Conservation (phyloP, 2,113 vertebrate species). For the Oncorhynchus keta region DNA sequence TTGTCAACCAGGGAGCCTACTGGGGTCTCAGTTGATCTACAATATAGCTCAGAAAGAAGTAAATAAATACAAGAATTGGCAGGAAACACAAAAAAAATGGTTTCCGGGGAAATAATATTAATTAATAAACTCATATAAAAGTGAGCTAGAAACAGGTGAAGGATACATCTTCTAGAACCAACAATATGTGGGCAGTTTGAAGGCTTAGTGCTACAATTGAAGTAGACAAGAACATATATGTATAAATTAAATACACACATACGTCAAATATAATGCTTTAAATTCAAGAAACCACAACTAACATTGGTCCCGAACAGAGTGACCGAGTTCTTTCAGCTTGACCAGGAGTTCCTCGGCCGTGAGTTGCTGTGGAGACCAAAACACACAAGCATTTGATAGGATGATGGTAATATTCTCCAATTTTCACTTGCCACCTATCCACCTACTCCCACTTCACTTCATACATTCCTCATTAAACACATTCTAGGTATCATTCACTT, state of each 20-base stretch:
- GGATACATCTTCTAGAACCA: slow-evolving; percentile 67
- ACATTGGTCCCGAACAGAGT: slow-evolving; percentile 59
- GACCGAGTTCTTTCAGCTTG: slow-evolving; percentile 50
- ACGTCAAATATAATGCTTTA: neutral
- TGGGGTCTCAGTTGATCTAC: no score
- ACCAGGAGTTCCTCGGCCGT: slow-evolving; percentile 29
- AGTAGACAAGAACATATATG: neutral
- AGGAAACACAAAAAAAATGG: no score
- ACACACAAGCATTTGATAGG: neutral
- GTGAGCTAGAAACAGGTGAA: neutral
- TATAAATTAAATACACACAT: neutral
- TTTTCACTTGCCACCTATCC: neutral
- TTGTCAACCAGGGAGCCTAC: no score
- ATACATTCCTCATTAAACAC: no score
- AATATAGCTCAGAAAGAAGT: no score
- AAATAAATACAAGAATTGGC: no score
- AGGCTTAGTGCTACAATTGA: slow-evolving; percentile 53
- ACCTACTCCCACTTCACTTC: neutral
- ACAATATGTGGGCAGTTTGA: slow-evolving; percentile 50
- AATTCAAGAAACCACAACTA: slow-evolving; percentile 11
- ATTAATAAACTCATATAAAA: no score
- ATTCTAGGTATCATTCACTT: no score
- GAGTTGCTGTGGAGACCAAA: slow-evolving; percentile 36
- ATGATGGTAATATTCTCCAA: no score
- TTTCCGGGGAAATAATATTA: no score